phyloP scores from a whole-genome alignment of 1,140 invertebrate genomes.

The Plectrocnemia conspersa region DNA sequence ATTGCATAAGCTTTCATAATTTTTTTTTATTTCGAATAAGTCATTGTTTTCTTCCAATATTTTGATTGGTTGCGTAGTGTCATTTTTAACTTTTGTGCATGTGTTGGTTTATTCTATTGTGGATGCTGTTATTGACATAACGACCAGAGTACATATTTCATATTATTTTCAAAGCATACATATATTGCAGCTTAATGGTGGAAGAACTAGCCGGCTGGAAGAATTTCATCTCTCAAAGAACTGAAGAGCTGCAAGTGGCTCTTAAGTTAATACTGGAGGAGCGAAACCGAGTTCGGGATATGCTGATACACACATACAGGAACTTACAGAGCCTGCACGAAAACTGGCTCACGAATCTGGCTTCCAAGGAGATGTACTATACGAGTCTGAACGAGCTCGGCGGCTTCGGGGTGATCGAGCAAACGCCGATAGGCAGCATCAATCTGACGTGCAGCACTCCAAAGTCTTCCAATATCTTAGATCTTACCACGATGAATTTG shows the following conservation, averaged over 20 bases:
- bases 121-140: too few relatives aligned
- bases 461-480: conserved; percentile 48
- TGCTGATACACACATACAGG: conserved; percentile 65
- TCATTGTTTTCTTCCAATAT: too few relatives aligned
- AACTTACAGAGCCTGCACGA: conserved; percentile 53
- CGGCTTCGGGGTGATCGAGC: conserved; percentile 38
- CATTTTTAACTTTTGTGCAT: too few relatives aligned
- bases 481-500: conserved; percentile 46
- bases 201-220: conserved; percentile 85
- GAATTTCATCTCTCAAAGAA: conserved; percentile 69
- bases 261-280: conserved; percentile 72
- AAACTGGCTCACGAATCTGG: conserved; percentile 47
- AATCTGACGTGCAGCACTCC: conserved; percentile 46
- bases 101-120: too few relatives aligned
- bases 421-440: conserved; percentile 45
- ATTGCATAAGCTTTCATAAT: too few relatives aligned
- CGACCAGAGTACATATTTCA: not conserved
- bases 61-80: too few relatives aligned
- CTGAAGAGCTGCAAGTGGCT: conserved; percentile 68
- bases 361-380: conserved; percentile 33
- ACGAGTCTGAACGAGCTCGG: conserved; percentile 36
- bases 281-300: conserved; percentile 63
- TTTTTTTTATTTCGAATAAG: too few relatives aligned
- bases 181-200: conserved; percentile 70
- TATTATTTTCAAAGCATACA: not conserved